phyloP scores from a whole-genome alignment of 2,888 invertebrate genomes.

The Rhodophaea formosa region DNA sequence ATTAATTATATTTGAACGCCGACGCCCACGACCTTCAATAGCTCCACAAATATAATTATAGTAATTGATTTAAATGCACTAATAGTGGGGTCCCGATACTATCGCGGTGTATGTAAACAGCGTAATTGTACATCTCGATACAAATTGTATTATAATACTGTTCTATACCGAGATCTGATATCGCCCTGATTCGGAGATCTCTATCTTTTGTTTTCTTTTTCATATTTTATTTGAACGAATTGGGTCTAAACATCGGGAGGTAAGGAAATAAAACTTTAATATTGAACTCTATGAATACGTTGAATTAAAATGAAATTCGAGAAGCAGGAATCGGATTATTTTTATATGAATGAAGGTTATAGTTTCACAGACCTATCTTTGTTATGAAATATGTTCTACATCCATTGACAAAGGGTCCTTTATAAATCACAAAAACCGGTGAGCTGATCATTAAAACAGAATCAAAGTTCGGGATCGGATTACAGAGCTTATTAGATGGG shows the following conservation, averaged over 20 bases:
- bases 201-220: not conserved
- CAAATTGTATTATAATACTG: conserved; percentile 20
- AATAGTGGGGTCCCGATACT: conserved; percentile 59
- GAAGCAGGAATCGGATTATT: not conserved
- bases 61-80: conserved; percentile 78
- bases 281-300: not conserved
- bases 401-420: conserved; percentile 22
- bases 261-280: not conserved
- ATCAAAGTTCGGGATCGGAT: conserved; percentile 50
- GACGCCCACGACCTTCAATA: conserved; percentile 57
- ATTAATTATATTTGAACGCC: conserved; percentile 66
- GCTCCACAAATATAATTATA: conserved; percentile 66
- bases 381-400: conserved; percentile 17
- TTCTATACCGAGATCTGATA: conserved; percentile 6
- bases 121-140: conserved; percentile 36
- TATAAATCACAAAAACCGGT: conserved; percentile 35
- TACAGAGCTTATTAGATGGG: conserved; percentile 59
- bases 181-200: conserved; percentile 5
- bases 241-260: conserved; percentile 12
- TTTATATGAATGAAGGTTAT: not conserved
- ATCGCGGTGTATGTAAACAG: conserved; percentile 65
- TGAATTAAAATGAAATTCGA: not conserved
- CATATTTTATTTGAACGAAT: conserved; percentile 4
- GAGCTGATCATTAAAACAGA: conserved; percentile 33
- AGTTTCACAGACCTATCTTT: conserved; percentile 4